A percentile compares a stretch with the other conserved stretches of the same genome.
Conservation (phyloP, 2,888 invertebrate genomes). For the Hypercompe scribonia region DNA sequence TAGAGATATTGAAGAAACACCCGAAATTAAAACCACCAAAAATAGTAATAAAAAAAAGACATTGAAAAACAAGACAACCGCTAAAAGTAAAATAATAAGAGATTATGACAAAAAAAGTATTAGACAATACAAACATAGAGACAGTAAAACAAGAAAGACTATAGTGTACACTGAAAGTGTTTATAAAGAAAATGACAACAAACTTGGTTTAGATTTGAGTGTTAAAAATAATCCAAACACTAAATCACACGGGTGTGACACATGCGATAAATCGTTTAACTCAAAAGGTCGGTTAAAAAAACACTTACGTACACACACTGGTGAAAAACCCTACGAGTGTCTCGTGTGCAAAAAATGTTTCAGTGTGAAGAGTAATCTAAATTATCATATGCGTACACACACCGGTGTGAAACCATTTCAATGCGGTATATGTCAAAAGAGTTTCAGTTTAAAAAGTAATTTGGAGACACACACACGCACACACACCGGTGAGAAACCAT, state of each 20-base stretch:
- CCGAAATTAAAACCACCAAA: background rate
- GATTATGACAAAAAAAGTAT: background rate
- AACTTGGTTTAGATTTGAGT: background rate
- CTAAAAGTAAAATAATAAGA: background rate
- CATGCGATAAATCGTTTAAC: background rate
- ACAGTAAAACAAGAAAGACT: background rate
- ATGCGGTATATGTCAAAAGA: slow-evolving; percentile 6
- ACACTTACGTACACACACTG: slow-evolving; percentile 18
- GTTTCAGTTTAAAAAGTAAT: slow-evolving; percentile 12
- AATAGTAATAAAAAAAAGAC: background rate
- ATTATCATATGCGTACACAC: slow-evolving; percentile 21
- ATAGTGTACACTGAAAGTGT: background rate
- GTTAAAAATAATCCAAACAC: background rate
- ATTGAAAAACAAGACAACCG: background rate
- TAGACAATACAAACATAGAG: background rate
- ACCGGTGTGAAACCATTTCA: slow-evolving; percentile 19
- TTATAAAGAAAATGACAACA: background rate
- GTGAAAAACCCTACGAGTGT: slow-evolving; percentile 21
- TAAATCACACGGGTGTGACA: background rate
- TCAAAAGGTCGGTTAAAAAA: slow-evolving; percentile 1
- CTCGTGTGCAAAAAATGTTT: slow-evolving; percentile 7
- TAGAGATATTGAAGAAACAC: background rate
- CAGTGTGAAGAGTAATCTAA: slow-evolving; percentile 12
- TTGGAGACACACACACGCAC: slow-evolving; percentile 11
- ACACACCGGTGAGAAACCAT: slow-evolving; percentile 17